Percentiles rank a stretch among this genome's conserved stretches.
phyloP scores from a whole-genome alignment of 2,888 invertebrate species.

The Acanthoscelides obtectus region DNA sequence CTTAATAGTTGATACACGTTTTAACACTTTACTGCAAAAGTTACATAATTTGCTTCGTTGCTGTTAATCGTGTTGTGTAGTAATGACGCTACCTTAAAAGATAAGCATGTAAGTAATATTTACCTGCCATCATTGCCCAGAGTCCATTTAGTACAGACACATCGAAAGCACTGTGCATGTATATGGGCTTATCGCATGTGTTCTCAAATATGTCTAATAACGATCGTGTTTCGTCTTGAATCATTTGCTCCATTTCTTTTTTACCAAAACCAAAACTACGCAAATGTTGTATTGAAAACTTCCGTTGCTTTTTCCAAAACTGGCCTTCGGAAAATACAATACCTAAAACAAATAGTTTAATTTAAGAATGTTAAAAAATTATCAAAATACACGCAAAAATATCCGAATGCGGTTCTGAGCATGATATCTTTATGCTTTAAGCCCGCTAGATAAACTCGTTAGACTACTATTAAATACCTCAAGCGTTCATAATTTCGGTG shows the following conservation, averaged over 20 bases:
- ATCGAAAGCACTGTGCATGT: slow-evolving; percentile 48
- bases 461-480: no score
- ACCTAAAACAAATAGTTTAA: slow-evolving; percentile 45
- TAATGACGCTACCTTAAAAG: no score
- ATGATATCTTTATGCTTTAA: no score
- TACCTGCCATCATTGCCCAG: slow-evolving; percentile 64
- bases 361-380: not conserved
- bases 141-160: slow-evolving; percentile 62
- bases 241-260: slow-evolving; percentile 56
- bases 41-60: no score
- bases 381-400: no score
- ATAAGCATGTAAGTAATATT: no score
- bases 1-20: no score
- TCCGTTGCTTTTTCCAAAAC: slow-evolving; percentile 62
- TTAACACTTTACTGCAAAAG: no score
- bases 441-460: no score
- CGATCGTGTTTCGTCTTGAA: slow-evolving; percentile 54
- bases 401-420: no score
- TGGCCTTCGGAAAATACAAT: slow-evolving; percentile 66
- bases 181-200: slow-evolving; percentile 43
- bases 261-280: slow-evolving; percentile 61
- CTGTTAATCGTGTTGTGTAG: no score
- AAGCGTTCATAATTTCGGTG: no score
- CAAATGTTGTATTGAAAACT: slow-evolving; percentile 62
- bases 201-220: slow-evolving; percentile 49